phyloP scores from a whole-genome alignment of 92 coral and sea anemone genomes.

The Epizoanthus ramosus region DNA sequence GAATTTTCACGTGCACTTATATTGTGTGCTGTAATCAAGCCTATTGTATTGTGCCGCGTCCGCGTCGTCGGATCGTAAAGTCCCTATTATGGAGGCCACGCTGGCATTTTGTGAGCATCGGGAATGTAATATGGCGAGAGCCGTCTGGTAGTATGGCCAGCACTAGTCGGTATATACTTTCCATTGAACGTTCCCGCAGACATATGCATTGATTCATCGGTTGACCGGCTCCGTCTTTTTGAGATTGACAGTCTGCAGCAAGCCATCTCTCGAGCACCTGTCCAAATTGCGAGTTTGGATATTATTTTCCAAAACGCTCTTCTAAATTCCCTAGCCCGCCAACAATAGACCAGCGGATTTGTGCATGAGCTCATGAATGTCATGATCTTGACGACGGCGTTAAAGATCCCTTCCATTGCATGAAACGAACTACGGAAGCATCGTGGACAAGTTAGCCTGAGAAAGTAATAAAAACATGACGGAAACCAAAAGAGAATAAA shows the following conservation, averaged over 20 bases:
- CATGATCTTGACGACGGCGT: conserved; percentile 75
- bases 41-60: too few species aligned
- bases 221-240: not conserved
- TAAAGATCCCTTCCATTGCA: conserved; percentile 64
- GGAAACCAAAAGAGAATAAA: conserved; percentile 95
- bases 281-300: not conserved
- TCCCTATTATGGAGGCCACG: too few species aligned
- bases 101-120: too few species aligned
- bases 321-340: conserved; percentile 73
- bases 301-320: conserved; percentile 64
- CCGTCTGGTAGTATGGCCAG: not conserved
- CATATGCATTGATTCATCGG: not conserved
- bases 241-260: not conserved
- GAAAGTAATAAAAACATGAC: conserved; percentile 89
- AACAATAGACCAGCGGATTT: conserved; percentile 78
- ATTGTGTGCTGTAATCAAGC: too few species aligned
- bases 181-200: conserved; percentile 9
- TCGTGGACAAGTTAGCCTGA: conserved; percentile 68
- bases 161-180: conserved; percentile 14
- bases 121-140: too few species aligned
- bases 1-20: too few species aligned
- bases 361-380: conserved; percentile 82
- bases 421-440: conserved; percentile 74
- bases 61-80: too few species aligned
- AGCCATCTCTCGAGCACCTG: not conserved